Conservation (phyloP, 2,113 vertebrate genomes). For the Neotragus pygmaeus region DNA sequence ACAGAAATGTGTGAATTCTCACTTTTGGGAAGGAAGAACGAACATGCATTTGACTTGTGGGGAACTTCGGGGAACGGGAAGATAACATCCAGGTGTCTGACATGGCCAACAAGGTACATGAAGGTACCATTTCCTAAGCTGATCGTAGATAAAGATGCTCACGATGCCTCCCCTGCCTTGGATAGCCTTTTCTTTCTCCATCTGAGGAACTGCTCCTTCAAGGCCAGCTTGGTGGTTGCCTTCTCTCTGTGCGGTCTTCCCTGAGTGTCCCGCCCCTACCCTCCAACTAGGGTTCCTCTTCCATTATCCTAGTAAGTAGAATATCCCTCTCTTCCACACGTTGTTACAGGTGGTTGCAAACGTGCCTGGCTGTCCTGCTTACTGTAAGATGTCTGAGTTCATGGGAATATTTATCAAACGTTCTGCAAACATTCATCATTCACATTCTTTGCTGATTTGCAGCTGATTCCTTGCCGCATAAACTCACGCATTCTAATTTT, state of each 20-base stretch:
- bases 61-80: not conserved
- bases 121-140: not conserved
- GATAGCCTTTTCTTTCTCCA: not conserved
- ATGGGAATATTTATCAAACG: not conserved
- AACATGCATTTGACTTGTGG: not conserved
- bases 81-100: not conserved
- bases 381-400: not conserved
- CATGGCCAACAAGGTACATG: not conserved
- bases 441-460: not conserved
- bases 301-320: not conserved
- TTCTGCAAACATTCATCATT: not conserved
- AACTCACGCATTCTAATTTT: not conserved
- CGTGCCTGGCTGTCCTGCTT: not conserved
- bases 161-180: not conserved
- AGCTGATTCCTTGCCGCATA: not conserved
- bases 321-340: not conserved
- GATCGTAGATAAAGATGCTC: not conserved
- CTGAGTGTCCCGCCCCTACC: not conserved
- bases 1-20: not conserved
- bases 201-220: not conserved
- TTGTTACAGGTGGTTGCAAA: not conserved
- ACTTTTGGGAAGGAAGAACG: not conserved
- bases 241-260: not conserved
- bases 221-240: not conserved
- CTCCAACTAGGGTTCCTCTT: not conserved